Evolutionary conservation across 2,113 vertebrate species (phyloP).

Genomic region (Actenoides hombroni): DNA sequence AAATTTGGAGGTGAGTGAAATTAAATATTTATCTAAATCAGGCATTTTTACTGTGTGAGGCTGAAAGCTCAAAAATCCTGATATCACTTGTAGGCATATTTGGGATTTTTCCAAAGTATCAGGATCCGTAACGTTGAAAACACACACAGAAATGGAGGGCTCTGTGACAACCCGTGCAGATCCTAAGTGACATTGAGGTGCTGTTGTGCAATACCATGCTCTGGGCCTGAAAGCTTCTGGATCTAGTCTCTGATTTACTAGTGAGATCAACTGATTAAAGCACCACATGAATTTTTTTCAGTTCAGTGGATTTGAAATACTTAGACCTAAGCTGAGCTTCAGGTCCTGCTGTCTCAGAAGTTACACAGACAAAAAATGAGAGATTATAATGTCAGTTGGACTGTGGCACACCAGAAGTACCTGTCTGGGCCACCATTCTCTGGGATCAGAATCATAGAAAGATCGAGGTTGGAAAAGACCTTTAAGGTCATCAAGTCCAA

Average conservation of each 20-base stretch:
- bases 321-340: neutral
- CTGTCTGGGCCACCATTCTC: neutral
- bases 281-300: neutral
- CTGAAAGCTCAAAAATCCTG: neutral
- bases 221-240: neutral
- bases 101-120: neutral
- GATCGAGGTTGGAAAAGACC: too few relatives aligned
- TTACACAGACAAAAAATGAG: neutral
- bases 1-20: neutral
- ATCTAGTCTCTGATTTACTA: neutral
- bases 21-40: neutral
- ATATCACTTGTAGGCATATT: neutral
- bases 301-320: neutral
- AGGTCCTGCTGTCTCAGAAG: neutral
- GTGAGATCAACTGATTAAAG: neutral
- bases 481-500: too few relatives aligned
- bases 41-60: neutral
- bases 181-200: too few relatives aligned
- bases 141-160: neutral
- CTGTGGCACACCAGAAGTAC: neutral
- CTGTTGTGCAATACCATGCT: fast-evolving
- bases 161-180: neutral
- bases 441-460: neutral
- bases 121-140: neutral
- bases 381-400: neutral